Evolutionary conservation across 35 echinoderm and acorn worm genomes (phyloP), one percentile per base, ranked within the genome.

Genomic region (Eucidaris tribuloides): DNA sequence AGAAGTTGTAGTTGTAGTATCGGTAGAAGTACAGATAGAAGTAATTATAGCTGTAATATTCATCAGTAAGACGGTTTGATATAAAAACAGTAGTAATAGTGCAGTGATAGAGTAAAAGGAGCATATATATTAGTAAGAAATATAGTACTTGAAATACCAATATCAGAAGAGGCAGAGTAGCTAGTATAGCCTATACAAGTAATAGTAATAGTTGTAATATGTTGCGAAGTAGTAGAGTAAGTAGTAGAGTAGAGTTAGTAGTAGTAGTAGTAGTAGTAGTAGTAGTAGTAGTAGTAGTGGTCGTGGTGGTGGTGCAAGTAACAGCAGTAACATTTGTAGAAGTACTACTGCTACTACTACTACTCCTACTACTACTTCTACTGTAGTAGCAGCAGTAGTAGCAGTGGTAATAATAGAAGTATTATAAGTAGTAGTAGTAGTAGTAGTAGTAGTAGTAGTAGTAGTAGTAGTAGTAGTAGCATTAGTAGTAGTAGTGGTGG

Each of bases 381-480:
- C n/a, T n/a, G 48, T 52, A 52, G 48, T 52, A 52, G 48, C 20
- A 52, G 48, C 20, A 52, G 48, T 52, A 52, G 48, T 52, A 9
- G 48, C 20, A 52, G 48, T 52, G 20, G 48, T 52, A 52, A 20
- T 52, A 52, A 20, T 52, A 52, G 48, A 52, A 20, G 7, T 9
- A 7, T 9, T 52, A 20, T 52, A 52, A 20, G 7, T 66, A 66
- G 31, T 66, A 14, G 31, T 66, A 66, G 31, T 66, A 66, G 31
- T 66, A 66, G 31, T 66, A 66, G 62, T 33, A 66, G 62, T 9
- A 33, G 62, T 66, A 33, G 62, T 66, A 33, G 62, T 66, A 33
- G 62, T 14, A 33, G 62, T 14, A 33, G 62, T 66, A 33, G 62
- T 66, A 33, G 62, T 66, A 33, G 62, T 66, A 33, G 62, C 27